phyloP scores from a whole-genome alignment of 2,888 invertebrate species.

The Iselma pallidipennis region DNA sequence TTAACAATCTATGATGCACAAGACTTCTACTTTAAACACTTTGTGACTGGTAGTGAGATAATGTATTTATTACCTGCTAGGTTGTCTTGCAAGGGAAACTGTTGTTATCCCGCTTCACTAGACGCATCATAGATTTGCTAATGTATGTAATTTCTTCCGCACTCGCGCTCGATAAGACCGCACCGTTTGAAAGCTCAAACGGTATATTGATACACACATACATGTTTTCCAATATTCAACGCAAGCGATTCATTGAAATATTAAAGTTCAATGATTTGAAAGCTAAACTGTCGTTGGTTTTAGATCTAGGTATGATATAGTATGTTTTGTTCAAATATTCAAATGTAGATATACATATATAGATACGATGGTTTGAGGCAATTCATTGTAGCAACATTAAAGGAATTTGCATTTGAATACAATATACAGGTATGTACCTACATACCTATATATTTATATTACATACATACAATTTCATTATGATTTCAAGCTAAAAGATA shows the following conservation, averaged over 20 bases:
- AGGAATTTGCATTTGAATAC: conserved; percentile 28
- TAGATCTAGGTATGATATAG: background rate
- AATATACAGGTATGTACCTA: conserved; percentile 5
- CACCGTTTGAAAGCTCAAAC: too few species aligned
- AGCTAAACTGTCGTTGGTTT: conserved; percentile 11
- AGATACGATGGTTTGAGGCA: background rate
- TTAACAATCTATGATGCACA: too few species aligned
- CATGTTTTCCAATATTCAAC: conserved; percentile 10
- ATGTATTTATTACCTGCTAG: too few species aligned
- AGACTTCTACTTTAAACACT: too few species aligned
- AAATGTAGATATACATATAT: conserved; percentile 1
- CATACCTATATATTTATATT: background rate
- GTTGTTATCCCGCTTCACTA: too few species aligned
- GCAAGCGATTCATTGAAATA: conserved; percentile 3
- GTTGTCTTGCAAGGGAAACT: too few species aligned
- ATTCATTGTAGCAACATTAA: conserved; percentile 21
- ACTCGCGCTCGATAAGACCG: too few species aligned
- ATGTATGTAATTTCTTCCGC: too few species aligned
- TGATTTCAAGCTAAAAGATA: conserved; percentile 4
- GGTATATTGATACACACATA: too few species aligned
- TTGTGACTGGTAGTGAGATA: too few species aligned
- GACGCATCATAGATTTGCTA: too few species aligned
- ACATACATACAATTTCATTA: conserved; percentile 8
- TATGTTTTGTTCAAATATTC: conserved; percentile 3
- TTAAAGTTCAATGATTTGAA: conserved; percentile 18